phyloP scores from a whole-genome alignment of 2,113 vertebrate species.

The Rhynchomys soricoides region DNA sequence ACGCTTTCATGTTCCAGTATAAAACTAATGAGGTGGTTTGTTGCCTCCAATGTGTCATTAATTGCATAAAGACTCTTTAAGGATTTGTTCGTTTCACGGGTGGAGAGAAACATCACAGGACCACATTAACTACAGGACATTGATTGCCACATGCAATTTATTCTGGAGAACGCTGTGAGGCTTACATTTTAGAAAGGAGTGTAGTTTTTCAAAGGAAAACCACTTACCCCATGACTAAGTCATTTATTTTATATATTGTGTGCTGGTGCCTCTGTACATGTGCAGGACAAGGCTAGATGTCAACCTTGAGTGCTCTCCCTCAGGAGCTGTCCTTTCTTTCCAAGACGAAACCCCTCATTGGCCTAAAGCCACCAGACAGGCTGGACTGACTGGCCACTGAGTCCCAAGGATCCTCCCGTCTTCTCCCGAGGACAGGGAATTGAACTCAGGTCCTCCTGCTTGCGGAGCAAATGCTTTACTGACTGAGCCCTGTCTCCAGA shows the following conservation, averaged over 20 bases:
- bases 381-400: not conserved
- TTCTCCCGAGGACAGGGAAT: not conserved
- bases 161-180: not conserved
- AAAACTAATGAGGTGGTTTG: not conserved
- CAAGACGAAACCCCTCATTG: not conserved
- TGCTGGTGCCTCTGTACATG: not conserved
- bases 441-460: not conserved
- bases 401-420: not conserved
- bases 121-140: not conserved
- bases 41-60: not conserved
- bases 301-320: not conserved
- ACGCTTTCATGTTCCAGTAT: not conserved
- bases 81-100: not conserved
- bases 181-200: not conserved
- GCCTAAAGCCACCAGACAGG: not conserved
- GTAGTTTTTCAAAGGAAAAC: not conserved
- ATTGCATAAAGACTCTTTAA: not conserved
- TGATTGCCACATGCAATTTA: not conserved
- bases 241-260: not conserved
- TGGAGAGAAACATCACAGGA: not conserved
- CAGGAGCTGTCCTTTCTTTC: too few species aligned
- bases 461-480: not conserved
- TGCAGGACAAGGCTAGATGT: too few species aligned
- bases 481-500: not conserved
- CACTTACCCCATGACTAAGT: not conserved